phyloP scores from a whole-genome alignment of 2,113 vertebrate species.

The Tiliqua scincoides region DNA sequence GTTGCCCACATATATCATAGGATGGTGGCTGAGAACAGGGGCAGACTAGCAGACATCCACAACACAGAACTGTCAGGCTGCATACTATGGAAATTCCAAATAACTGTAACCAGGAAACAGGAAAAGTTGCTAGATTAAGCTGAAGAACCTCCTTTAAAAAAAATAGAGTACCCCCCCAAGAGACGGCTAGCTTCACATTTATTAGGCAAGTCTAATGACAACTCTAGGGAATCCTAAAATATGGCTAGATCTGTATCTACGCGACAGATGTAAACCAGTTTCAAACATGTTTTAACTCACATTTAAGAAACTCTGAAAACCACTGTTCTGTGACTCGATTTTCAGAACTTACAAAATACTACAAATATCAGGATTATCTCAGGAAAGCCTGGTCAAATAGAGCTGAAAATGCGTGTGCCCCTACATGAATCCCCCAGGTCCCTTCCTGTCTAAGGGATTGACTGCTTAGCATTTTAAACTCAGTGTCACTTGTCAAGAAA shows the following conservation, averaged over 20 bases:
- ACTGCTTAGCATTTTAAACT: neutral
- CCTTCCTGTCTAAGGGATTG: neutral
- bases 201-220: too few relatives aligned
- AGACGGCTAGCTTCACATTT: neutral
- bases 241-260: neutral
- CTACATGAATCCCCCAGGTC: neutral
- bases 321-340: neutral
- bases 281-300: neutral
- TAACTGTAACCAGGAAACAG: too few relatives aligned
- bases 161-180: neutral
- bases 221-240: neutral
- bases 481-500: neutral
- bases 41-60: neutral
- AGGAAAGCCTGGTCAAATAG: neutral
- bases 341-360: neutral
- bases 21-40: neutral
- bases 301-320: neutral
- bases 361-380: too few relatives aligned
- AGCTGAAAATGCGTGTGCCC: neutral
- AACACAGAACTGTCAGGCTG: neutral
- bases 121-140: neutral
- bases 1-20: neutral
- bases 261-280: neutral
- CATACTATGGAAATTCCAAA: neutral
- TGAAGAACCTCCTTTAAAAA: neutral